Conservation (phyloP, 2,797 vertebrate genomes). For the Mallotus villosus region DNA sequence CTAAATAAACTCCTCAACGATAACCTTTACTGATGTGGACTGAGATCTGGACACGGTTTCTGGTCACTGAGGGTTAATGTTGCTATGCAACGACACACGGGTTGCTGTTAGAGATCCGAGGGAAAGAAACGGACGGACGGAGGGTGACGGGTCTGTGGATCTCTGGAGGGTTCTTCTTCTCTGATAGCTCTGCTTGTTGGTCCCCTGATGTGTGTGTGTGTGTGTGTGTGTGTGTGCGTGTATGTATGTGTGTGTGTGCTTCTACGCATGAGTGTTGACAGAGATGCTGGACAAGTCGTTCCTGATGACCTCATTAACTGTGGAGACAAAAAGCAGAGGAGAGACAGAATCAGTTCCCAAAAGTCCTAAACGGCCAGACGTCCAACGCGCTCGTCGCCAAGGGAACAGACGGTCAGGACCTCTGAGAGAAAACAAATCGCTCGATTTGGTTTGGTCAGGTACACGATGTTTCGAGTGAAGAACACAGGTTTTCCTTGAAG, state of each 20-base stretch:
- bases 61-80: conserved; percentile 58
- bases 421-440: neutral
- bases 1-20: conserved; percentile 53
- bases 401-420: no score
- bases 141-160: conserved; percentile 38
- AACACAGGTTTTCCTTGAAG: neutral
- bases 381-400: no score
- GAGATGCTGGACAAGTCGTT: conserved; percentile 94
- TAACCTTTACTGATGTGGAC: conserved; percentile 42
- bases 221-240: conserved; percentile 28
- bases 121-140: conserved; percentile 17
- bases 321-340: conserved; percentile 62
- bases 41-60: conserved; percentile 32
- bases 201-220: conserved; percentile 34
- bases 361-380: neutral
- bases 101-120: neutral
- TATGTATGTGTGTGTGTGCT: conserved; percentile 34
- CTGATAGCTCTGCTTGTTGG: conserved; percentile 33
- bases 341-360: neutral
- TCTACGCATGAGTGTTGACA: conserved; percentile 80
- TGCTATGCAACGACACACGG: conserved; percentile 40
- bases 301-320: conserved; percentile 97
- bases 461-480: no score
- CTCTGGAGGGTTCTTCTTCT: conserved; percentile 45
- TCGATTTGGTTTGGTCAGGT: no score